A percentile compares a stretch with the other conserved stretches of the same genome.
Conservation (phyloP, 2,888 invertebrate species). For the Neoascia interrupta region DNA sequence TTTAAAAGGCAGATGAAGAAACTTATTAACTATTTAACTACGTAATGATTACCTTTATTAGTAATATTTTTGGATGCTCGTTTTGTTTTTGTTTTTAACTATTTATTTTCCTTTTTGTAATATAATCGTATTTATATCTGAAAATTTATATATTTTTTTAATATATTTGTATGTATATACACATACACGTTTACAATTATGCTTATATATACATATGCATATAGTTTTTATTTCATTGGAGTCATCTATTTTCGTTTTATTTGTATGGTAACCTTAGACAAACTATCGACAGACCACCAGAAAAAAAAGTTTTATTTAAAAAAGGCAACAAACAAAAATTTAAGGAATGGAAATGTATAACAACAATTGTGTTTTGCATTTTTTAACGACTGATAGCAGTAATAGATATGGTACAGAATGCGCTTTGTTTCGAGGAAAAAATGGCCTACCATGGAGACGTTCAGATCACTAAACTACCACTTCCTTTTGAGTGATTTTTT, state of each 20-base stretch:
- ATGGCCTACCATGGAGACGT: too few species aligned
- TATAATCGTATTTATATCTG: constrained; percentile 1
- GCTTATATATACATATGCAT: not conserved
- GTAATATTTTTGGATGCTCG: constrained; percentile 31
- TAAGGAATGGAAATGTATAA: too few species aligned
- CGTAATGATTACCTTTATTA: constrained; percentile 50
- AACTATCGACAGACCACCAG: not conserved
- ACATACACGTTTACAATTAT: not conserved
- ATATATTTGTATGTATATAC: not conserved
- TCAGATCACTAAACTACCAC: too few species aligned
- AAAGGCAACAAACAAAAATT: too few species aligned
- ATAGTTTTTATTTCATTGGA: not conserved
- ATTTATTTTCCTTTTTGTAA: too few species aligned
- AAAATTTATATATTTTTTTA: constrained; percentile 3
- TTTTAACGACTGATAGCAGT: too few species aligned
- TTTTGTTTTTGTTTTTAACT: not conserved
- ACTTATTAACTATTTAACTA: constrained; percentile 59
- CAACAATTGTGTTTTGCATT: too few species aligned
- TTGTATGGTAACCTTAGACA: not conserved
- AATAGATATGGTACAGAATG: too few species aligned
- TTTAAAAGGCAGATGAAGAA: constrained; percentile 67
- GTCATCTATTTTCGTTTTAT: constrained; percentile 3
- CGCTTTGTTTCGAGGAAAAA: too few species aligned
- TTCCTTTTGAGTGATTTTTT: too few species aligned
- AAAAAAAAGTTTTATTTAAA: too few species aligned